Base-by-base conservation (phyloP, 2,888 invertebrate species). In the Thera britannica region DNA sequence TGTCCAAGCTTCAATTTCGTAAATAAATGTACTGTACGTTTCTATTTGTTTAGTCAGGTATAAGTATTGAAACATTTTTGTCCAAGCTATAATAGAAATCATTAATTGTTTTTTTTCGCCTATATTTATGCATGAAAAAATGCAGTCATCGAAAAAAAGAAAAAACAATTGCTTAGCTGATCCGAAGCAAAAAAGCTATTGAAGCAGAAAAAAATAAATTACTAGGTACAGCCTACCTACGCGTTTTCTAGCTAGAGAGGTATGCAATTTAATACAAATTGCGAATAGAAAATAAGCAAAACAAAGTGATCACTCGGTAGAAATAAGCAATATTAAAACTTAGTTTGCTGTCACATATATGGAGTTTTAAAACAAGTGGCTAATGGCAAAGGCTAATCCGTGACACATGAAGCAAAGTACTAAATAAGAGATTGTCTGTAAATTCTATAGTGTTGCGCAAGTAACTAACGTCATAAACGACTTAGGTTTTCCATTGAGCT, bases 341-440 rank as follows among this genome's bases (percentile, higher is more conserved):
- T 60, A 46, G 36, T 38, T 68, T 61, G 64, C 52, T 54, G 68
- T 68, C 64, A 61, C 52, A 56, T 11, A 51, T 51, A 36, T n/a
- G 44, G 38, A 48, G 49, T 48, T 61, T 61, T 49, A 49, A 36
- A 52, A 41, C 46, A 38, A 61, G 52, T 59, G 41, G 48, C 56
- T 60, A 36, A 51, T 59, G 51, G 12, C 36, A 59, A 58, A 62
- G 55, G 62, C 55, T 55, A 54, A 57, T 57, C 66, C 61, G 54
- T 68, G 62, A 65, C 61, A 68, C 65, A 62, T 36, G 61, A 34
- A 55, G 54, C 12, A 54, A 58, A 0, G 54, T 66, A 23, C 23
- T 23, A 62, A 54, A 60, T 51, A 55, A 7, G 7, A 63, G 49
- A 63, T 64, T 64, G 68, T 64, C 67, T 49, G 49, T 46, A 36